Evolutionary conservation across 1,140 invertebrate species (phyloP), one percentile per base, ranked within the genome.

Genomic region (Drosophila elegans): DNA sequence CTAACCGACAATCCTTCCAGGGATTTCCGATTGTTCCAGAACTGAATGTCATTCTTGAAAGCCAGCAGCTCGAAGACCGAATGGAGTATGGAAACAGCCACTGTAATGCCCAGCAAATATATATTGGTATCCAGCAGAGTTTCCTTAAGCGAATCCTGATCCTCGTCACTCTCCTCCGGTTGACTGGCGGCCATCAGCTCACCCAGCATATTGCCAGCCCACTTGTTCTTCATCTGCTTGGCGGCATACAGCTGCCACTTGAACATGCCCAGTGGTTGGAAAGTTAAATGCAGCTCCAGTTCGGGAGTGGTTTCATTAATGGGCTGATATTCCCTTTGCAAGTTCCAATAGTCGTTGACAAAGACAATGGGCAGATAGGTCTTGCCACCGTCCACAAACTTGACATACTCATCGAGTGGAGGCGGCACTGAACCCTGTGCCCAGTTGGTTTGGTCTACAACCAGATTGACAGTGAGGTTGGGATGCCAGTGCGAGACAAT

Each of bases 31-130:
- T 99, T 98, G 72, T 98, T 98, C 99, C 99, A 99, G 92, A 99
- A 99, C 93, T 99, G 99, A 90, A 99, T 99, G 93, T 99, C 98
- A 94, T 99, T 99, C 94, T 99, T 99, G 93, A 99, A 99, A 54
- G 99, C 99, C 34, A 99, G 94, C 81, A 99, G 95, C 93, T 99
- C 99, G 94, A 99, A 99, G 48, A 99, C 95, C 77, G 97, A 99
- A 93, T 99, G 99, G 3, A 99, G 93, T 36, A 99, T 95, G 3
- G 99, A 99, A 0, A 99, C 96, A 62, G 96, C 94, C 59, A 99
- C 95, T 11, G 99, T 99, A 41, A 99, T 91, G 36, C 94, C 98
- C 12, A 99, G 93, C 25, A 99, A 94, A 92, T 99, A 98, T 0
- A 98, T 98, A 92, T 98, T 99, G 1, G 99, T 99, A 88, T 99